These are phyloP conservation scores for Augochlora pura DNA, from an alignment of 1,140 invertebrate species.

Conservation along the genomic window DNA sequence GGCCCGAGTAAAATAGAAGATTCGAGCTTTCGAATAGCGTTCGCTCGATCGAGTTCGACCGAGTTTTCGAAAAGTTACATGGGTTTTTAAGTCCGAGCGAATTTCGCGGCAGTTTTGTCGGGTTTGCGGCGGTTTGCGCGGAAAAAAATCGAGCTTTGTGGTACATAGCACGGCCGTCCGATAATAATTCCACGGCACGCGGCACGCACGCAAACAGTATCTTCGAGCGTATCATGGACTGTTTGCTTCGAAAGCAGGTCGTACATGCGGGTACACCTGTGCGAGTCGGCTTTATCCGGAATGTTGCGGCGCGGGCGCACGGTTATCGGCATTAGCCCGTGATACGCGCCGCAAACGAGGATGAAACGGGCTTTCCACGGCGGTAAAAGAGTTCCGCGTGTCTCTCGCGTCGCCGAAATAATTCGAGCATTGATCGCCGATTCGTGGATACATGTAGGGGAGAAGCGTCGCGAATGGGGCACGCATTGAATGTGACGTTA, in stretches of 20 bases:
- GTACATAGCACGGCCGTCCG: too few relatives aligned
- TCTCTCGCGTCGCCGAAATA: neutral
- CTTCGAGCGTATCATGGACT: conserved; percentile 13
- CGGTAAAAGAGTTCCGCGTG: neutral
- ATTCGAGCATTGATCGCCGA: too few relatives aligned
- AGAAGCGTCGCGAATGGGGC: too few relatives aligned
- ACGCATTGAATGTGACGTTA: too few relatives aligned
- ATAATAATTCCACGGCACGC: neutral
- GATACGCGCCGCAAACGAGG: conserved; percentile 12
- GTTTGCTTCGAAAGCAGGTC: conserved; percentile 31
- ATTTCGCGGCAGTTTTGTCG: too few relatives aligned
- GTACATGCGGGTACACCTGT: conserved; percentile 17
- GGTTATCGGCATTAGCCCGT: conserved; percentile 19
- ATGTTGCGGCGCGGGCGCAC: neutral
- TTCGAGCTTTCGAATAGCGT: too few relatives aligned
- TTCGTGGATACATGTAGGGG: neutral
- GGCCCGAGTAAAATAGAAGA: too few relatives aligned
- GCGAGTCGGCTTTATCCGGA: conserved; percentile 10
- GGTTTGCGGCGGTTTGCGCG: too few relatives aligned
- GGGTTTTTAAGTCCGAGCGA: too few relatives aligned
- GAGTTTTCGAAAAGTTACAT: too few relatives aligned
- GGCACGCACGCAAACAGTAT: neutral
- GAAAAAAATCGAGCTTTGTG: too few relatives aligned
- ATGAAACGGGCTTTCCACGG: conserved; percentile 15
- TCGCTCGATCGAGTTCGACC: too few relatives aligned